Base-by-base conservation (phyloP, 2,113 vertebrate genomes). In the Hiodon tergisus region DNA sequence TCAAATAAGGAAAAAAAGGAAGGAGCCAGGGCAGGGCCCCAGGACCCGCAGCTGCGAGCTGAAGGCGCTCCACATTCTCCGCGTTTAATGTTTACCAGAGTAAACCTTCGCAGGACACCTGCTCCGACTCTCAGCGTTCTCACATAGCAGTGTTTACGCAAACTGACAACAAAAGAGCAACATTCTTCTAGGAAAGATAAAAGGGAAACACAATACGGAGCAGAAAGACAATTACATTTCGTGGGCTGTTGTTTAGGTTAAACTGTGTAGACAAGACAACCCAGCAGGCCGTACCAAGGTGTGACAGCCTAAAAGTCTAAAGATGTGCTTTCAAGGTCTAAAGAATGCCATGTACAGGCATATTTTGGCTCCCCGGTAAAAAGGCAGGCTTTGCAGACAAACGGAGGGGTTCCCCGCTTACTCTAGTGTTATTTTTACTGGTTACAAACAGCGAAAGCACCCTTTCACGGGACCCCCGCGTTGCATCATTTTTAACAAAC, bases 91-190 rank as follows among this genome's bases (percentile, higher is more conserved):
- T 87, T 87, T 85, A 72, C 83, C 86, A 86, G 86, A 81, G 87
- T 81, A 83, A 79, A 86, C 83, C 85, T 81, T 87, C 83, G 80
- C 72, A 51, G 47, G 82, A 85, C 90, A 90, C 87, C 87, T 91
- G 89, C 87, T 87, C 80, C 54, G 4, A 84, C 85, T 84, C 78
- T 53, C 79, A 60, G 2, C 54, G 80, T 86, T 90, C 88, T 90
- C 89, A 89, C 86, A 86, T 84, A 76, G 79, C 73, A 79, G 68
- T 89, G 88, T 89, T 90, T 88, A 91, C 87, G 88, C 81, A 87
- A 85, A 87, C 85, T 50, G 84, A 86, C 85, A 88, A 91, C 88
- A 91, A 88, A 89, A 85, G 86, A 82, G 87, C 84, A 87, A 84
- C 88, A 88, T 86, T 88, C 85, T 87, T 79, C 67, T 70, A 71